phyloP scores from a whole-genome alignment of 2,113 vertebrate species.

The Lagopus muta region DNA sequence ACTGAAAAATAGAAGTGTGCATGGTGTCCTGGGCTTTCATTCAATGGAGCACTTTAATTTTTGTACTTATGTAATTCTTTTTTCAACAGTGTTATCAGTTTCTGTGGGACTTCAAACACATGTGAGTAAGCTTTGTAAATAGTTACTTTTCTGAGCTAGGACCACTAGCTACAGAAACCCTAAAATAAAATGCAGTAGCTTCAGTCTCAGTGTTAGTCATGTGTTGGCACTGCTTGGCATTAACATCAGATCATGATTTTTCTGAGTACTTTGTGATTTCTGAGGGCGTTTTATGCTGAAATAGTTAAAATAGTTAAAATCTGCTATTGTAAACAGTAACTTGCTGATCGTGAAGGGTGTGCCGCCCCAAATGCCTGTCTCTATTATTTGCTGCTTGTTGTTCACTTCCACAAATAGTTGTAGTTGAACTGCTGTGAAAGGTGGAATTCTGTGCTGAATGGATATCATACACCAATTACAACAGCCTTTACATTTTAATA shows the following conservation, averaged over 20 bases:
- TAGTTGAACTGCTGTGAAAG: slow-evolving; percentile 21
- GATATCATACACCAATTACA: background rate
- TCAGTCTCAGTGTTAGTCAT: background rate
- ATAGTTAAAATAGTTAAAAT: slow-evolving; percentile 27
- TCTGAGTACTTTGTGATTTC: background rate
- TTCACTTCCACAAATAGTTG: slow-evolving; percentile 55
- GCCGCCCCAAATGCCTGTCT: slow-evolving; percentile 44
- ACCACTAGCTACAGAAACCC: background rate
- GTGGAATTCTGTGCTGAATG: background rate
- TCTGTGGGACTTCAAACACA: background rate
- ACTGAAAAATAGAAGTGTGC: background rate
- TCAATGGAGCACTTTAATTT: background rate
- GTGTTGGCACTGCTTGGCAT: background rate
- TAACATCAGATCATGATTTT: background rate
- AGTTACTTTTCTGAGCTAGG: background rate
- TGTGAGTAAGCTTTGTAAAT: background rate
- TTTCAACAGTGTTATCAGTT: background rate
- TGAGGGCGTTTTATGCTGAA: background rate
- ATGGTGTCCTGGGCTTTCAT: background rate
- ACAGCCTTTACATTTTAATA: background rate
- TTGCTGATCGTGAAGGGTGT: slow-evolving; percentile 18
- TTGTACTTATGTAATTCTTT: background rate
- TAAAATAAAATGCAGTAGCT: background rate
- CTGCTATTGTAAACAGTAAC: background rate
- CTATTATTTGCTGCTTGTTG: slow-evolving; percentile 42